phyloP scores from a whole-genome alignment of 2,888 invertebrate genomes.

The Meteorus cinctellus region DNA sequence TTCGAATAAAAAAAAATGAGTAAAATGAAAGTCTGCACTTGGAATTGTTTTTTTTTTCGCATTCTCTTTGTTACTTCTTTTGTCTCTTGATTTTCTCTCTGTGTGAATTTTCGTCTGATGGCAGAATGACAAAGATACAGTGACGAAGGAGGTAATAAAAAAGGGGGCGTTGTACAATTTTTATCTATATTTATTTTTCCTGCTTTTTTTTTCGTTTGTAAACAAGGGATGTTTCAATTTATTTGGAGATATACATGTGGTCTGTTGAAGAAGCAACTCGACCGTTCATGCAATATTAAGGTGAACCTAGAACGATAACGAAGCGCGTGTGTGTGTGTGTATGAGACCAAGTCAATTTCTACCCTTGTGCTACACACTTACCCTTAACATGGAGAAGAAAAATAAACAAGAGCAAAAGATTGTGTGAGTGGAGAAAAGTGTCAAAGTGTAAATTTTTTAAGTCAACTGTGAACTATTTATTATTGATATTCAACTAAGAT shows the following conservation, averaged over 20 bases:
- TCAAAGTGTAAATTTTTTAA: background rate
- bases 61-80: constrained; percentile 17
- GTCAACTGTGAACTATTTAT: background rate
- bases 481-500: background rate
- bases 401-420: background rate
- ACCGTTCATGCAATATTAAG: constrained; percentile 43
- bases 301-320: constrained; percentile 41
- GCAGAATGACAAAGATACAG: background rate
- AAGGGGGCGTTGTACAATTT: background rate
- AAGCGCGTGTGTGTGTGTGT: constrained; percentile 20
- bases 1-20: background rate
- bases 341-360: background rate
- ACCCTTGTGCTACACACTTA: background rate
- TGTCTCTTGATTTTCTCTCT: background rate
- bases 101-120: constrained; percentile 6
- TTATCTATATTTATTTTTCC: background rate
- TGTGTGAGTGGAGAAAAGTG: background rate
- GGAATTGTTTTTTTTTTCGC: constrained; percentile 3
- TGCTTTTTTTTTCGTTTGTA: background rate
- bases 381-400: background rate
- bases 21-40: background rate
- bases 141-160: background rate
- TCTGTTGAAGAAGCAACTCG: constrained; percentile 21
- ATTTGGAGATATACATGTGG: background rate
- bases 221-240: constrained; percentile 22